Base-by-base conservation (phyloP, 2,797 vertebrate species). In the Psittacula derbiana region DNA sequence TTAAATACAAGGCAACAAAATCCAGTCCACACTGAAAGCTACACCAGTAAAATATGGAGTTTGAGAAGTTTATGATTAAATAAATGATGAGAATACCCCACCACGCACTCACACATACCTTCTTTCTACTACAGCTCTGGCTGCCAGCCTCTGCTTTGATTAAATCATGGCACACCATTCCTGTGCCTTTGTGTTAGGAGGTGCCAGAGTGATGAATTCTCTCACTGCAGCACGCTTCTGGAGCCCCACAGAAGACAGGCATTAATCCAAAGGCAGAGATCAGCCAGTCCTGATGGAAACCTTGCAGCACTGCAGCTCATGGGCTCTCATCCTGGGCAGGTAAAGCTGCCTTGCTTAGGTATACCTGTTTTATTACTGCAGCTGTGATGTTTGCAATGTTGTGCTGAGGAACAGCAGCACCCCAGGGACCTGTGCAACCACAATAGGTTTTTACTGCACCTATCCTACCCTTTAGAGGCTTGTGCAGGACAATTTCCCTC, bases 171-270 rank as follows among this genome's bases (percentile, higher is more conserved):
- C 0, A 7, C 18, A 6, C 31, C 47, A 16, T 24, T 16, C 30
- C 46, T 1, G 21, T 6, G 20, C 33, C 52, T 4, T 28, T n/a
- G 19, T 4, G 20, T 40, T 3, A 12, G 52, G 60, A 79, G 46
- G 28, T 60, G 40, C 40, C 46, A 6, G 30, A 16, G 30, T 7
- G 25, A 31, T 33, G 8, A 27, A 41, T 41, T 27, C 52, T 52
- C 30, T 28, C 13, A 0, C 7, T 12, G 49, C 64, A 47, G 19
- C 66, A 12, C 40, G 46, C 18, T 36, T 24, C 11, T 1, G 1
- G 67, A 79, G 60, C 52, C 15, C 2, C 46, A 11, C 0, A 1
- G 9, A 24, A 41, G 2, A 3, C 14, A 10, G 72, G 17, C 58
- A 52, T 58, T 33, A 6, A 21, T 12, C 33, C 27, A 36, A 30